A percentile compares a stretch with the other conserved stretches of the same genome.
Evolutionary conservation across 2,113 vertebrate species (phyloP).

Genomic region (Hippocampus zosterae): DNA sequence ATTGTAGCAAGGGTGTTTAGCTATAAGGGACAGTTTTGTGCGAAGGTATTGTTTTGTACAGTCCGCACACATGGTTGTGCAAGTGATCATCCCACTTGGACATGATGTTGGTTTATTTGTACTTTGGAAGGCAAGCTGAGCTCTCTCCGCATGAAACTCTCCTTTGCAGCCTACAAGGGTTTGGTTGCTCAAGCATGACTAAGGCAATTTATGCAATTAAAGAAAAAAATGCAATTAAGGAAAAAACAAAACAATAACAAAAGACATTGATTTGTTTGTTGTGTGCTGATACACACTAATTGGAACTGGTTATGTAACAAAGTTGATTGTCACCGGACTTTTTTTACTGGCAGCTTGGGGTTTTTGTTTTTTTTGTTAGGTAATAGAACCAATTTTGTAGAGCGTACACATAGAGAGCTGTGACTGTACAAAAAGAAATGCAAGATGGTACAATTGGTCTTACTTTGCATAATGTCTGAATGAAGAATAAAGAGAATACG

Average conservation of each 20-base stretch:
- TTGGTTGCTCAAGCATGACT: slow-evolving; percentile 42
- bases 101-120: slow-evolving; percentile 8
- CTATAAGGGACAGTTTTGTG: neutral
- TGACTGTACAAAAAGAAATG: neutral
- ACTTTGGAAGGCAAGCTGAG: slow-evolving; percentile 10
- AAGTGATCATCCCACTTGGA: slow-evolving; percentile 4
- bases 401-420: neutral
- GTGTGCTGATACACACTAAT: slow-evolving; percentile 10
- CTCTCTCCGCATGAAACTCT: slow-evolving; percentile 23
- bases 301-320: slow-evolving; percentile 9
- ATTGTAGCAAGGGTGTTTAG: neutral
- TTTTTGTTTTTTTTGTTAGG: neutral
- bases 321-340: neutral
- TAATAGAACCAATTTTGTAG: neutral
- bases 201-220: slow-evolving; percentile 44
- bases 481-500: neutral
- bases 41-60: neutral
- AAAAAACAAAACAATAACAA: neutral
- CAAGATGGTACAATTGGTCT: neutral
- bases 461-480: neutral
- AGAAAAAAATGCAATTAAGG: slow-evolving; percentile 2
- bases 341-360: neutral
- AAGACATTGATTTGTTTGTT: slow-evolving; percentile 24
- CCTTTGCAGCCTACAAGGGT: slow-evolving; percentile 40
- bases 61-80: neutral